Percentiles rank a stretch among this genome's conserved stretches.
Conservation (phyloP, 30 jellyfish, hydroid and myxozoan genomes). For the Aurelia sp. region DNA sequence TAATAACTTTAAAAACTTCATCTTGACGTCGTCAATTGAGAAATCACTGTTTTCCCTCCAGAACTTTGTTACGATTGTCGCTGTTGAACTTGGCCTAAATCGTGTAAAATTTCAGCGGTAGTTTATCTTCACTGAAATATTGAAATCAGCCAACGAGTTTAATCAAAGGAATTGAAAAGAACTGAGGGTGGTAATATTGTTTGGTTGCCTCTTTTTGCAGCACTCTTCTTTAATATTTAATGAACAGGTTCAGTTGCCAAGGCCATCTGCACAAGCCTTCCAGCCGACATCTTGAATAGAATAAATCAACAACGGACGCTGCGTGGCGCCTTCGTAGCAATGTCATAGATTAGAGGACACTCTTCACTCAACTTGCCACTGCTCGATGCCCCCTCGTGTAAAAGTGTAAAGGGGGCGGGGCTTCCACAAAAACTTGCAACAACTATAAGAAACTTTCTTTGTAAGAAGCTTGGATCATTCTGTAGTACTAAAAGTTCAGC, state of each 20-base stretch:
- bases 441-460: no score
- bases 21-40: neutral
- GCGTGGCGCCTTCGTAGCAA: no score
- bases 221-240: conserved; percentile 39
- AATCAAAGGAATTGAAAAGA: conserved; percentile 38
- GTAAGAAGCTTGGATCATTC: no score
- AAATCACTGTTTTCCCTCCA: conserved; percentile 1
- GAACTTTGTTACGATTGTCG: neutral
- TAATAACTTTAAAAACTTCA: neutral
- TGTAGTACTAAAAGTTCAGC: no score
- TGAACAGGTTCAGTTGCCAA: conserved; percentile 61
- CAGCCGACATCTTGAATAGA: neutral
- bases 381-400: no score
- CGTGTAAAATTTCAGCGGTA: neutral
- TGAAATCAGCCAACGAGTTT: conserved; percentile 44
- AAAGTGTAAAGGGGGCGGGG: no score
- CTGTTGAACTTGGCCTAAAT: neutral
- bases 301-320: no score
- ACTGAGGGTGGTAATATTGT: conserved; percentile 66
- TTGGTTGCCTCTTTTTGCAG: conserved; percentile 70
- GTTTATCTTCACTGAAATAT: conserved; percentile 15
- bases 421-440: no score
- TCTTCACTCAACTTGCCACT: no score
- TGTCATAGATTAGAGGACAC: no score
- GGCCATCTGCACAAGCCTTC: conserved; percentile 30